Evolutionary conservation across 2,888 invertebrate genomes (phyloP).

Genomic region (Diogma glabrata): DNA sequence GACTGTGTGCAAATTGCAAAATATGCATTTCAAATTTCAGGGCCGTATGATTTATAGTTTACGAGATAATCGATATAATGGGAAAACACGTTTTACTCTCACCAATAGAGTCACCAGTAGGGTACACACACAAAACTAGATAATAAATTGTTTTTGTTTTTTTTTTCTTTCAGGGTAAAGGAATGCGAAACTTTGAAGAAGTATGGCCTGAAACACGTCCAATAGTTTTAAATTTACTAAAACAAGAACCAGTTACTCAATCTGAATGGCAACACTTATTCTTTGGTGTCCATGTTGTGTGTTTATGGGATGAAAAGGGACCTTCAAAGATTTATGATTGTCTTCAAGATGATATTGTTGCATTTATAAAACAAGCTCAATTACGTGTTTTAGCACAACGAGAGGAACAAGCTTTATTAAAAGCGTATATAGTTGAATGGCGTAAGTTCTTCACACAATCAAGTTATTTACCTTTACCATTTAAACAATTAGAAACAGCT

Average conservation of each 20-base stretch:
- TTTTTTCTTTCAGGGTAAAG: conserved; percentile 38
- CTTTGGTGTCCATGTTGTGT: conserved; percentile 89
- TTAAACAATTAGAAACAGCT: conserved; percentile 81
- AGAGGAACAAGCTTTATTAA: conserved; percentile 89
- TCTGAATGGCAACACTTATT: conserved; percentile 97
- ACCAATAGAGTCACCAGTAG: no score
- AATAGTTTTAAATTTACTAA: conserved; percentile 82
- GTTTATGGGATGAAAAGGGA: conserved; percentile 95
- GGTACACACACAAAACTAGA: no score
- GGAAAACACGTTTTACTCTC: no score
- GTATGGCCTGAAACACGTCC: conserved; percentile 95
- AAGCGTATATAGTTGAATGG: conserved; percentile 97
- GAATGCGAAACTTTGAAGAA: conserved; percentile 80
- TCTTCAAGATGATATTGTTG: conserved; percentile 82
- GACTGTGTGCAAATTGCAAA: no score
- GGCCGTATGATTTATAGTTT: no score
- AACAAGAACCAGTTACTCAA: conserved; percentile 88
- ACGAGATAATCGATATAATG: no score
- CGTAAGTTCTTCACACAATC: conserved; percentile 96
- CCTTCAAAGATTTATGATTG: conserved; percentile 79
- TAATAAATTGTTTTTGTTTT: background rate
- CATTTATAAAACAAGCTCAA: conserved; percentile 90
- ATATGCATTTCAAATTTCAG: no score
- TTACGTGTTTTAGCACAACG: conserved; percentile 78
- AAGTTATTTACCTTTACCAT: conserved; percentile 91